phyloP scores from a whole-genome alignment of 2,888 invertebrate species.

The Nipponacmea schrenckii region DNA sequence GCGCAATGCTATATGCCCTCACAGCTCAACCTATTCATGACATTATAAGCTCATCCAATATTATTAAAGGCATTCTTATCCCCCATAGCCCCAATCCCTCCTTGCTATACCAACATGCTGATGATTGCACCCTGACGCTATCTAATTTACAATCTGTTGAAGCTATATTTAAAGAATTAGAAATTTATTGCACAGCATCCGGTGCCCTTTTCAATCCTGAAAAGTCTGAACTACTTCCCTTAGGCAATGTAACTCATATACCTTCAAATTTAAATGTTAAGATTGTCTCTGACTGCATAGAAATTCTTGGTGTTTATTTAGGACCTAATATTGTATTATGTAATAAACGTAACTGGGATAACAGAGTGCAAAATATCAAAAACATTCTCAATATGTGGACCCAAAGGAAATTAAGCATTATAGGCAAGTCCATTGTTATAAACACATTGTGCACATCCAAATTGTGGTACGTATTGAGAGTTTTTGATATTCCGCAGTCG shows the following conservation, averaged over 20 bases:
- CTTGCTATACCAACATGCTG: background rate
- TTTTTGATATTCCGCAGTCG: background rate
- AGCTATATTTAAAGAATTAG: background rate
- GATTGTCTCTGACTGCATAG: background rate
- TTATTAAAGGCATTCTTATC: background rate
- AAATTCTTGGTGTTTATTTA: too few relatives aligned
- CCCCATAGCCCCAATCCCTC: background rate
- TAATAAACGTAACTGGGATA: background rate
- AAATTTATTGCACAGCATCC: background rate
- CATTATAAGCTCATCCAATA: background rate
- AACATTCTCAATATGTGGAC: background rate
- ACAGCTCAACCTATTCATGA: background rate
- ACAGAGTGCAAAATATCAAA: background rate
- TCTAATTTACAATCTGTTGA: background rate
- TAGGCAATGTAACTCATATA: background rate
- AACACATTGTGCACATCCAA: background rate
- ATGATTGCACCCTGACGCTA: background rate
- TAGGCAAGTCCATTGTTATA: slow-evolving; percentile 1
- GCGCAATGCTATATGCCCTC: background rate
- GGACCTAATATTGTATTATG: background rate
- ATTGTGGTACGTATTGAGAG: background rate
- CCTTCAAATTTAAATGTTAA: background rate
- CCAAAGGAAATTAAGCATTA: background rate
- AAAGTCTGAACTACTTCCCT: background rate
- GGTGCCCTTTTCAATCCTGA: background rate